Conservation (phyloP, 2,888 invertebrate genomes). For the Orthosia incerta region DNA sequence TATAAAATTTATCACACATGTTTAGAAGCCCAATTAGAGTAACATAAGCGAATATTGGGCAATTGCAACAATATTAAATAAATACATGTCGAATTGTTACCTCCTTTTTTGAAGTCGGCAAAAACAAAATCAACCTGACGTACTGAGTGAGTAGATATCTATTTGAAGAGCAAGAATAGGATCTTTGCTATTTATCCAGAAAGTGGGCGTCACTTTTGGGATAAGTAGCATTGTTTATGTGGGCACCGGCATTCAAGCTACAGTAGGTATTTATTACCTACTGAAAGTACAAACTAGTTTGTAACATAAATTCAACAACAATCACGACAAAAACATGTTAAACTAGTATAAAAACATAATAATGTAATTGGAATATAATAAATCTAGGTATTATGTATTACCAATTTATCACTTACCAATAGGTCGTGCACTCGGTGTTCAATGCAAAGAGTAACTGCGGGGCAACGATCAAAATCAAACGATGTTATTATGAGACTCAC, state of each 20-base stretch:
- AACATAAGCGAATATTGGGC: no score
- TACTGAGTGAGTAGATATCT: neutral
- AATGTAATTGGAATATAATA: neutral
- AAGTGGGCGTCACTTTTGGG: neutral
- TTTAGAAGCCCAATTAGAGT: no score
- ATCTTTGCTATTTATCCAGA: neutral
- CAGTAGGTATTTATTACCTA: no score
- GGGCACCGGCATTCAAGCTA: neutral
- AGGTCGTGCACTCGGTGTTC: conserved; percentile 30
- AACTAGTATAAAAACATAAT: no score
- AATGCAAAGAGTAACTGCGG: conserved; percentile 37
- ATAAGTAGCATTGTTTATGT: neutral
- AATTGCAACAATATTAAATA: no score
- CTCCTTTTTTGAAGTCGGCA: no score
- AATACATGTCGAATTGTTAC: no score
- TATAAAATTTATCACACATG: no score
- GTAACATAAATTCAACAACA: neutral
- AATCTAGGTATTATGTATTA: neutral
- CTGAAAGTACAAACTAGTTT: neutral
- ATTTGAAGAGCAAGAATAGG: neutral
- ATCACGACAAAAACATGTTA: neutral
- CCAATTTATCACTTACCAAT: conserved; percentile 36
- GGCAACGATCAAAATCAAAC: neutral
- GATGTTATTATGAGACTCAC: neutral
- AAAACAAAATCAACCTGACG: neutral